A percentile compares a stretch with the other conserved stretches of the same genome.
Evolutionary conservation across 1,140 invertebrate genomes (phyloP).

Genomic region (Dinoponera quadriceps): DNA sequence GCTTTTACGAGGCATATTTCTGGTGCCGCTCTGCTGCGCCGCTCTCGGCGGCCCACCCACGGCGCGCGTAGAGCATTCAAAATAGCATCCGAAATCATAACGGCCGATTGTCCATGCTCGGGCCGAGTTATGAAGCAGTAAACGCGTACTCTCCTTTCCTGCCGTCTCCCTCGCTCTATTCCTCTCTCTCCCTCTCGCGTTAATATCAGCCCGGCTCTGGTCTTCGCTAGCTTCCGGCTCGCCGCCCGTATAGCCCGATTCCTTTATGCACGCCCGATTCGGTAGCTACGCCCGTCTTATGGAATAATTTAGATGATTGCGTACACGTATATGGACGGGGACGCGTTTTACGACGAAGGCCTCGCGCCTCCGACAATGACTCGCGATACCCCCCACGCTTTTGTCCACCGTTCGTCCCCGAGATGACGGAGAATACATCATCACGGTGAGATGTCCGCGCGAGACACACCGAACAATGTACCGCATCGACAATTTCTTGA

Average conservation of each 20-base stretch:
- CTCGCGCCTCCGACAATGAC: conserved; percentile 11
- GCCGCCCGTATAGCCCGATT: conserved; percentile 27
- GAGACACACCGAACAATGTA: not conserved
- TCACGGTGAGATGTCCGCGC: not conserved
- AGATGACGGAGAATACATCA: not conserved
- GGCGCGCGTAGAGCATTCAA: conserved; percentile 78
- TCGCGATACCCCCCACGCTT: conserved; percentile 5
- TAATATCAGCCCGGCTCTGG: conserved; percentile 20
- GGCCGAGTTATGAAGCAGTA: conserved; percentile 85
- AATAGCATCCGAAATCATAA: conserved; percentile 86
- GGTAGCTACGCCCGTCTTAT: conserved; percentile 77
- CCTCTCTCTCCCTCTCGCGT: conserved; percentile 32
- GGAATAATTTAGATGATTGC: conserved; percentile 85
- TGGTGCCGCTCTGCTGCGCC: conserved; percentile 79
- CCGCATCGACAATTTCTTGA: too few species aligned
- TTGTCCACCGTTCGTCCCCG: conserved; percentile 6
- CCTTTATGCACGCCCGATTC: conserved; percentile 55
- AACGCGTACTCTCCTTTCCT: conserved; percentile 72
- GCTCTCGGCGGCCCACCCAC: conserved; percentile 78
- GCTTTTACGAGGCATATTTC: conserved; percentile 85
- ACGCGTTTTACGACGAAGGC: conserved; percentile 72
- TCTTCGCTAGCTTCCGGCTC: conserved; percentile 41
- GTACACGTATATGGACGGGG: conserved; percentile 61
- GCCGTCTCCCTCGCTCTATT: conserved; percentile 62
- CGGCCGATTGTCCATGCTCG: conserved; percentile 83